Percentiles rank a stretch among this genome's conserved stretches.
These are phyloP conservation scores for Andinoacara biseriatus DNA, from an alignment of 2,113 vertebrate genomes.

Conservation along the genomic window DNA sequence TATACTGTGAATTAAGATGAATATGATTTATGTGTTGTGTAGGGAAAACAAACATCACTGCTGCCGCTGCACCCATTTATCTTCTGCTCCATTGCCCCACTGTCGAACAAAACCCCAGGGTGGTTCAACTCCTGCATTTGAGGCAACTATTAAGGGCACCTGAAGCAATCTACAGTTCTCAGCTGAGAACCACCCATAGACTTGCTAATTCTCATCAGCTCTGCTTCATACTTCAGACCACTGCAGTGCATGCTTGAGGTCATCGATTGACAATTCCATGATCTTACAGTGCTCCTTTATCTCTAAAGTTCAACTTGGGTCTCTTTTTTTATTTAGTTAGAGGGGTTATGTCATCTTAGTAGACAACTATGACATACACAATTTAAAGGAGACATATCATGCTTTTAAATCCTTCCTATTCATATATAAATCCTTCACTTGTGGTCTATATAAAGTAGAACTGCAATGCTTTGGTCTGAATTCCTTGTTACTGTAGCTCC, in stretches of 20 bases:
- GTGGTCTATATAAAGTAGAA: no score
- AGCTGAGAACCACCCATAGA: background rate
- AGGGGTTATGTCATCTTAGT: background rate
- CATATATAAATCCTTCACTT: no score
- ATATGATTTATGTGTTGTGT: background rate
- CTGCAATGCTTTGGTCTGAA: no score
- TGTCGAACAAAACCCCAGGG: background rate
- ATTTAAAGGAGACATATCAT: no score
- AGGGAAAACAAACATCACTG: background rate
- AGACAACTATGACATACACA: fast-evolving
- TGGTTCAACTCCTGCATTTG: background rate
- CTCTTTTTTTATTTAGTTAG: background rate
- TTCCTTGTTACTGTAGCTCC: no score
- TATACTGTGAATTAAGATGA: background rate
- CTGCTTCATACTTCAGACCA: background rate
- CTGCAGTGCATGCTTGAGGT: background rate
- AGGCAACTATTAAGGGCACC: background rate
- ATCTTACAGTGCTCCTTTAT: background rate
- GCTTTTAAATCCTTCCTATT: no score
- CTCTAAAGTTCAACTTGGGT: background rate
- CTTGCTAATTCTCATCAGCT: background rate
- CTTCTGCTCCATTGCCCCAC: background rate
- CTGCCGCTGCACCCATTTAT: background rate
- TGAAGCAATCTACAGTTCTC: background rate
- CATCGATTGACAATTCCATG: background rate